Evolutionary conservation across 2,113 vertebrate species (phyloP), one percentile per base, ranked within the genome.

Genomic region (Neoarius graeffei): DNA sequence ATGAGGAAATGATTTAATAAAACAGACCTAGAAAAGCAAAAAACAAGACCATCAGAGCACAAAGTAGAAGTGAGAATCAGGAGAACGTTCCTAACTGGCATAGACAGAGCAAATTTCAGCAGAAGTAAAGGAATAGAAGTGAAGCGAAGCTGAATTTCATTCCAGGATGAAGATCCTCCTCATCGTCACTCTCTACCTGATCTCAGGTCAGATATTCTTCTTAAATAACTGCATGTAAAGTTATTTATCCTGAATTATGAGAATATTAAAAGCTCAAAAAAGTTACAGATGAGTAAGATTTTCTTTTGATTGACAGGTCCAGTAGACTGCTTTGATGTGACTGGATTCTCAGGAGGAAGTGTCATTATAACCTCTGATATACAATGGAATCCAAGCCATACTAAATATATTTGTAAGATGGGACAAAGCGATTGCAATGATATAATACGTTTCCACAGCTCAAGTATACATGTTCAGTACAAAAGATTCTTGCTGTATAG

Each of bases 161-260:
- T 27, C 30, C 66, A 86, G n/a, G 19, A 84, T 88, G 81, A 76
- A 88, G 27, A 84, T 83, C n/a, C 88, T 89, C 20, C 60, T 83
- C 48, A 42, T 89, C 59, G 14, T 83, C 19, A 83, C 54, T 30
- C 73, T 86, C 69, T 86, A 7, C 71, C 71, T 84, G 59, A 77
- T 89, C 35, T 59, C 85, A 86, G 88, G 85, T 89, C 79, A 88
- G 71, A 13, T 42, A 62, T 66, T 64, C 11, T 66, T 62, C n/a
- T 62, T 42, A n/a, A 67, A 54, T 69, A 30, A 69, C 25, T 50
- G 7, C 23, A 84, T 66, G 3, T 17, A 5, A 52, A 19, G 13
- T 52, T 52, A 48, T 17, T 50, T n/a, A 52, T 56, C 52, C 69
- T 48, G 35, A 15, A 73, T 73, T 69, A 6, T 69, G 67, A 81